These are phyloP conservation scores for Cylindroiulus punctatus DNA, from an alignment of 2,888 invertebrate species.

Conservation along the genomic window DNA sequence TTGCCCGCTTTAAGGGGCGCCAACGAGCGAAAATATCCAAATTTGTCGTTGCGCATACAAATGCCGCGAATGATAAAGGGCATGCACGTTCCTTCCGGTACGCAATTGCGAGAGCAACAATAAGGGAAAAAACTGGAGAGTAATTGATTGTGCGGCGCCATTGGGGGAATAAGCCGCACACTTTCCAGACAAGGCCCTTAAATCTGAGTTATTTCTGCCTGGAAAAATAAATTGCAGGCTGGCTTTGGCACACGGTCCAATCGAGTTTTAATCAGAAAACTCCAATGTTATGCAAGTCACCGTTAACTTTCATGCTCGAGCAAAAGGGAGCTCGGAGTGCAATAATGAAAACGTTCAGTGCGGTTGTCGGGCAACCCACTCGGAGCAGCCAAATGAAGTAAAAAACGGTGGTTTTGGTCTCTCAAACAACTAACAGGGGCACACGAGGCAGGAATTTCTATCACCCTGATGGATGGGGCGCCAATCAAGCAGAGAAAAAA, in stretches of 20 bases:
- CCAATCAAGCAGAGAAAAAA: constrained; percentile 16
- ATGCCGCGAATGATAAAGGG: constrained; percentile 20
- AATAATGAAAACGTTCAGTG: neutral
- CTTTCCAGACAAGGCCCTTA: constrained; percentile 26
- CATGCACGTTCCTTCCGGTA: constrained; percentile 24
- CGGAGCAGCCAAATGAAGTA: neutral
- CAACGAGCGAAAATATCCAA: neutral
- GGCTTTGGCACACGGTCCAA: neutral
- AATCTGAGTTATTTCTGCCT: constrained; percentile 26
- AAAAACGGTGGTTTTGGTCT: neutral
- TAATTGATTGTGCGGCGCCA: constrained; percentile 27
- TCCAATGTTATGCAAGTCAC: constrained; percentile 26
- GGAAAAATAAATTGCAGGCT: constrained; percentile 7
- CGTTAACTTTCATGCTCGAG: neutral
- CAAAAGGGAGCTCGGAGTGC: neutral
- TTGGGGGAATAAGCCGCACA: constrained; percentile 22
- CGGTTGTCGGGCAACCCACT: neutral
- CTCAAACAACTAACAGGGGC: no score
- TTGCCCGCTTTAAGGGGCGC: neutral
- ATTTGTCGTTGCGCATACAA: constrained; percentile 21
- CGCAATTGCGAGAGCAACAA: constrained; percentile 26
- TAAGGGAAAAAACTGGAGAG: neutral
- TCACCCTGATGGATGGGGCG: constrained; percentile 16
- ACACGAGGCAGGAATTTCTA: neutral
- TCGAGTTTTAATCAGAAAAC: constrained; percentile 26